Evolutionary conservation across 2,797 vertebrate genomes (phyloP).

Genomic region (Coreius guichenoti): DNA sequence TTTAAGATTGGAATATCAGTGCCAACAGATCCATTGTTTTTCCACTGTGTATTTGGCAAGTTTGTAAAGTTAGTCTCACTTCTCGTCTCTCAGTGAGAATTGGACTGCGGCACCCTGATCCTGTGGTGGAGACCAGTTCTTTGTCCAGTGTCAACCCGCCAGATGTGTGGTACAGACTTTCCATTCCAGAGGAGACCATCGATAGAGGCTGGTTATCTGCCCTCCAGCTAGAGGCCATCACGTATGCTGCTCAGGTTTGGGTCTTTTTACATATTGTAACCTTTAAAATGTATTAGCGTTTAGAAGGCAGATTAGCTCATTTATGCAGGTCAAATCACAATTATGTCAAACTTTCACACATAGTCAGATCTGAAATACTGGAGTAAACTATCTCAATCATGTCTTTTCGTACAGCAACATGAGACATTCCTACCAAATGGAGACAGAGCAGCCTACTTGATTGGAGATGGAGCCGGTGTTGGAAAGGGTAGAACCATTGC

Average conservation of each 20-base stretch:
- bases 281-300: neutral
- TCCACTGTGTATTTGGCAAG: neutral
- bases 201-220: constrained; percentile 95
- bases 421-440: constrained; percentile 96
- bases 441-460: constrained; percentile 95
- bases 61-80: neutral
- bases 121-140: constrained; percentile 97
- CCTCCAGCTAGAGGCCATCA: constrained; percentile 95
- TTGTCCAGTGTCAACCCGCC: constrained; percentile 96
- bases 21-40: neutral
- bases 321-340: neutral
- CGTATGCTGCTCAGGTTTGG: constrained; percentile 93
- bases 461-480: constrained; percentile 97
- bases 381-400: neutral
- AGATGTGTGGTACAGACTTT: constrained; percentile 95
- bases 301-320: neutral
- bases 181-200: constrained; percentile 93
- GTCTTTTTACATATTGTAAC: neutral
- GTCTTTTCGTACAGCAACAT: constrained; percentile 85
- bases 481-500: constrained; percentile 98
- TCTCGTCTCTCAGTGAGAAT: constrained; percentile 83
- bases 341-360: neutral
- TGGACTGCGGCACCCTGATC: constrained; percentile 93
- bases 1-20: neutral
- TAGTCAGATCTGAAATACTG: neutral